phyloP scores from a whole-genome alignment of 2,888 invertebrate genomes.

The Neocrepidodera transversa region DNA sequence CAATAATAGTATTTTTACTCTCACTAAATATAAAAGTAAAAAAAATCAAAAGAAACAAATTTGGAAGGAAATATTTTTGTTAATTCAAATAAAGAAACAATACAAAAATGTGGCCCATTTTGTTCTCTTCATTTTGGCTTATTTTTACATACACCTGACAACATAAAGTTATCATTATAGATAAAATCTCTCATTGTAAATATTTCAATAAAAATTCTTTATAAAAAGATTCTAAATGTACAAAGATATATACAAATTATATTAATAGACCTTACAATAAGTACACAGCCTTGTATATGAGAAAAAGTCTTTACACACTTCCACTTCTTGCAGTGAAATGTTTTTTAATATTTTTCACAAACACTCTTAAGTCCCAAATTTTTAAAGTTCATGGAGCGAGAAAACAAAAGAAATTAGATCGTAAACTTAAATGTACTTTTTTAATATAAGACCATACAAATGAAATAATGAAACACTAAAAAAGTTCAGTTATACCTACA shows the following conservation, averaged over 20 bases:
- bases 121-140: too few relatives aligned
- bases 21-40: too few relatives aligned
- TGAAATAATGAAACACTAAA: slow-evolving; percentile 39
- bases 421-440: slow-evolving; percentile 35
- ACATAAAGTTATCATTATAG: too few relatives aligned
- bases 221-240: not conserved
- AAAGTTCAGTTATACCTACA: slow-evolving; percentile 34
- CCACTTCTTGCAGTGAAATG: slow-evolving; percentile 5
- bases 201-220: not conserved
- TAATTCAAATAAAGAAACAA: too few relatives aligned
- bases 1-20: too few relatives aligned
- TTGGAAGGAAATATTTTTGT: too few relatives aligned
- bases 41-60: too few relatives aligned
- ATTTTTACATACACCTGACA: too few relatives aligned
- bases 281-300: slow-evolving; percentile 4
- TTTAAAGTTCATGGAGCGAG: slow-evolving; percentile 5
- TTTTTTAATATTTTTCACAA: slow-evolving; percentile 12
- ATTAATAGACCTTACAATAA: slow-evolving; percentile 7
- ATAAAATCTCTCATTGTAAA: not conserved
- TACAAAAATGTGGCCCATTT: too few relatives aligned
- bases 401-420: slow-evolving; percentile 13
- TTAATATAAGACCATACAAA: slow-evolving; percentile 46
- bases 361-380: slow-evolving; percentile 10
- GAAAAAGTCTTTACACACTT: slow-evolving; percentile 2
- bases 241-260: slow-evolving; percentile 2